Percentiles rank a stretch among this genome's conserved stretches.
These are phyloP conservation scores for Cyphomyrmex costatus DNA, from an alignment of 1,140 invertebrate genomes.

Conservation along the genomic window DNA sequence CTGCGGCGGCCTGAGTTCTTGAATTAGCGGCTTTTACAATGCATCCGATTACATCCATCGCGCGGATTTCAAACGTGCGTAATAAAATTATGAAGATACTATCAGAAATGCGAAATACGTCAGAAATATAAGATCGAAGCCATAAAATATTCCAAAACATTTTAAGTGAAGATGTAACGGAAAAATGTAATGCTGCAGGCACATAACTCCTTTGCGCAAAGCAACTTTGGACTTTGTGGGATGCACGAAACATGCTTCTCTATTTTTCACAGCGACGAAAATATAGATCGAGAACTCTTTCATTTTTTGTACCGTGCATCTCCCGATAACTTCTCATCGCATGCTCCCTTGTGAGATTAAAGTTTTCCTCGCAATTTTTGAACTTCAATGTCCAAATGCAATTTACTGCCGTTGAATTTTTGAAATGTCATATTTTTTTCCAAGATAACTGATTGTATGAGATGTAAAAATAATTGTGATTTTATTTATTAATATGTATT, in stretches of 20 bases:
- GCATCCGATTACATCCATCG: constrained; percentile 11
- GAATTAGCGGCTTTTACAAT: not conserved
- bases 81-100: not conserved
- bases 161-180: not conserved
- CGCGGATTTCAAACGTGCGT: not conserved
- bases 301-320: not conserved
- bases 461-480: not conserved
- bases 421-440: not conserved
- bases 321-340: constrained; percentile 28
- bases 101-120: not conserved
- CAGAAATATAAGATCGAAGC: not conserved
- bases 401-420: not conserved
- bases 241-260: not conserved
- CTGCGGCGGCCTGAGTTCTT: not conserved
- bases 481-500: not conserved
- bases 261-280: constrained; percentile 22
- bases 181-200: not conserved
- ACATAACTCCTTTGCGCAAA: not conserved
- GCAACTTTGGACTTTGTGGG: constrained; percentile 4
- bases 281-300: constrained; percentile 30
- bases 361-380: constrained; percentile 19
- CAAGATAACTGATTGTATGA: not conserved
- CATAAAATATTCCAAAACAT: constrained; percentile 9
- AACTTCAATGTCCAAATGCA: not conserved
- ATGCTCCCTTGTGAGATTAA: constrained; percentile 14